Percentiles rank a stretch among this genome's conserved stretches.
Conservation (phyloP, 2,113 vertebrate species). For the Corythornis vintsioides region DNA sequence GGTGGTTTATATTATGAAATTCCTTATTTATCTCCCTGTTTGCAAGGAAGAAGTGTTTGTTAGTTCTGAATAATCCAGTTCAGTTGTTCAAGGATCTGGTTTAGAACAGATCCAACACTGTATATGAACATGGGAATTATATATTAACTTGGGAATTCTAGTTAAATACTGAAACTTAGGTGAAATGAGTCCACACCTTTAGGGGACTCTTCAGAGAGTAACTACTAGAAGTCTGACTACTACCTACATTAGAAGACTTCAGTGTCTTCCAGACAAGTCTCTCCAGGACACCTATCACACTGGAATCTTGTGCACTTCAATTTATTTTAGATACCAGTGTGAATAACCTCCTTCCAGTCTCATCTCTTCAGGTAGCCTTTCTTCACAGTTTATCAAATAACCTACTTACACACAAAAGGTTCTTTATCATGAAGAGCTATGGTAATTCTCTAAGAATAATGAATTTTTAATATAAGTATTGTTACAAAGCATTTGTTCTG, state of each 20-base stretch:
- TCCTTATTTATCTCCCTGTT: not conserved
- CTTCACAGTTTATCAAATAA: not conserved
- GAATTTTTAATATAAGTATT: conserved; percentile 49
- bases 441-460: conserved; percentile 16
- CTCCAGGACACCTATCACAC: not conserved
- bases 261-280: not conserved
- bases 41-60: not conserved
- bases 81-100: not conserved
- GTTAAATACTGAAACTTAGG: not conserved
- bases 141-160: not conserved
- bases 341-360: not conserved
- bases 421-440: conserved; percentile 12
- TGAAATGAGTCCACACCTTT: not conserved
- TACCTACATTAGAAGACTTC: not conserved
- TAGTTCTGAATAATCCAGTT: not conserved
- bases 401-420: fast-evolving
- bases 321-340: not conserved
- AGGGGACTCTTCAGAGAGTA: not conserved
- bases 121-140: not conserved
- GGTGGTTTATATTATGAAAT: not conserved
- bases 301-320: not conserved
- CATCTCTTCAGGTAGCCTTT: not conserved
- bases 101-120: not conserved
- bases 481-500: conserved; percentile 27
- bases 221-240: not conserved